Evolutionary conservation across 2,113 vertebrate genomes (phyloP).

Genomic region (Chaetorhynchus papuensis): DNA sequence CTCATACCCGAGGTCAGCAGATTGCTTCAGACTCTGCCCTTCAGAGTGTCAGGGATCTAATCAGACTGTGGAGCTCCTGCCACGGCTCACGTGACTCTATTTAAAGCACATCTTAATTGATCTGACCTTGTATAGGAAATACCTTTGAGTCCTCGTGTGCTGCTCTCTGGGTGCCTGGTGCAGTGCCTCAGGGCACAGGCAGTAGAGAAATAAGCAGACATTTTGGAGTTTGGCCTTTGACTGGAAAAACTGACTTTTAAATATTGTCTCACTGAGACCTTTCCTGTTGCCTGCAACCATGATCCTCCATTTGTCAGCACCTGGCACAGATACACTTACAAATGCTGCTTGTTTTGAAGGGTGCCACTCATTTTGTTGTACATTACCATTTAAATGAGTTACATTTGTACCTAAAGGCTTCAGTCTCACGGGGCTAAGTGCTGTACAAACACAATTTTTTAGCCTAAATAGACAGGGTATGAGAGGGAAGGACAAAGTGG

Average conservation of each 20-base stretch:
- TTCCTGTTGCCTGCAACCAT: not conserved
- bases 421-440: not conserved
- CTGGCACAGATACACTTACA: not conserved
- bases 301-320: slow-evolving; percentile 9
- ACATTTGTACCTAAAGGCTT: slow-evolving; percentile 35
- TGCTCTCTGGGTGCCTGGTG: not conserved
- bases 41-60: not conserved
- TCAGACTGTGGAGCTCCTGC: not conserved
- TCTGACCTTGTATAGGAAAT: slow-evolving; percentile 38
- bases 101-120: slow-evolving; percentile 38
- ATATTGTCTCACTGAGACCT: not conserved
- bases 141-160: not conserved
- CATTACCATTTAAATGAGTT: slow-evolving; percentile 61
- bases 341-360: slow-evolving; percentile 21
- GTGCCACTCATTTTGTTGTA: slow-evolving; percentile 37
- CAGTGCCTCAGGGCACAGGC: not conserved
- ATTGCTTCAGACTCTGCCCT: not conserved
- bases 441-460: slow-evolving; percentile 17
- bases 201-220: not conserved
- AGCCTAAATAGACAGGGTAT: not conserved
- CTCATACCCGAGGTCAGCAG: not conserved
- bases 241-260: slow-evolving; percentile 31
- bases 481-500: not conserved
- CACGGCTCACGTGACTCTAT: not conserved
- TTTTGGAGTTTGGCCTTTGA: not conserved